phyloP scores from a whole-genome alignment of 37 sponge, comb jelly and placozoan species.

The Amphimedon queenslandica region DNA sequence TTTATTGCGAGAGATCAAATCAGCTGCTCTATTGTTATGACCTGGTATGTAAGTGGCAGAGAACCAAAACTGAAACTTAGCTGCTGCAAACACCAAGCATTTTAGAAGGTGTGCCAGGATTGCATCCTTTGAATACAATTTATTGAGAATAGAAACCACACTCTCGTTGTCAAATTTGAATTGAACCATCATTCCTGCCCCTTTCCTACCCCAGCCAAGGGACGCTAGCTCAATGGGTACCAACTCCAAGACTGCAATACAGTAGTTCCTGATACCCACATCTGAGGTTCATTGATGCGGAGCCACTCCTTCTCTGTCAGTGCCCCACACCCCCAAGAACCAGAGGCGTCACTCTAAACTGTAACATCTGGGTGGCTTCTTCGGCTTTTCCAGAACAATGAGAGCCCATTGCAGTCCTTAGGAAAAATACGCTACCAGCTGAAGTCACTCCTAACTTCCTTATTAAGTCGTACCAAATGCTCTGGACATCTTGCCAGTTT shows the following conservation, averaged over 20 bases:
- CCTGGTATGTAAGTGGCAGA: constrained; percentile 20
- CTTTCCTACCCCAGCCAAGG: constrained; percentile 11
- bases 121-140: constrained; percentile 6
- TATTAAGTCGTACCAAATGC: constrained; percentile 14
- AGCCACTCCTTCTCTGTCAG: constrained; percentile 14
- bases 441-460: neutral
- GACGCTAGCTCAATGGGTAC: constrained; percentile 21
- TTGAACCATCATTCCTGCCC: neutral
- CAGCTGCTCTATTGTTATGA: constrained; percentile 31
- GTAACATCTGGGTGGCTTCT: neutral
- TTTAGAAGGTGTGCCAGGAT: constrained; percentile 26
- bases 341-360: constrained; percentile 34
- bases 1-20: constrained; percentile 52
- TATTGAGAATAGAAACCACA: constrained; percentile 14
- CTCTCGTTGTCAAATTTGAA: constrained; percentile 23
- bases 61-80: constrained; percentile 5
- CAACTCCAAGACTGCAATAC: constrained; percentile 32
- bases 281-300: neutral
- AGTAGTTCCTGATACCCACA: neutral
- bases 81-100: constrained; percentile 27
- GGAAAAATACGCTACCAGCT: constrained; percentile 9
- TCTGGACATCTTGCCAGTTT: too few species aligned
- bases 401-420: constrained; percentile 8
- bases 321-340: too few species aligned
- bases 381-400: neutral